Conservation (phyloP, 2,888 invertebrate genomes). For the Smittia sp. region DNA sequence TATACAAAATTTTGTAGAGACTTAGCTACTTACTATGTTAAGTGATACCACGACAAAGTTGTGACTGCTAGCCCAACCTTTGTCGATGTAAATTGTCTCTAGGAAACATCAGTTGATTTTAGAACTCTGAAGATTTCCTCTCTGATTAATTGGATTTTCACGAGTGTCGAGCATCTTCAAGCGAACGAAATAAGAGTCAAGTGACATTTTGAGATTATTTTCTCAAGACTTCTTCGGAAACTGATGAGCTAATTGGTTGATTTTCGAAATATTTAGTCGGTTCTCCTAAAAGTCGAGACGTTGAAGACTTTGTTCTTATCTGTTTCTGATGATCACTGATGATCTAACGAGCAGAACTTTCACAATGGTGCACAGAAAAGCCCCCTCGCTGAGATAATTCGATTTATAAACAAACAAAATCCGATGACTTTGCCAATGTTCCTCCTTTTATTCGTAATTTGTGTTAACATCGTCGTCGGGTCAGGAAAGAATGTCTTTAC, state of each 20-base stretch:
- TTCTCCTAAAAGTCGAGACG: too few relatives aligned
- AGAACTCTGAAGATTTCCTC: background rate
- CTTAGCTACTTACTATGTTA: too few relatives aligned
- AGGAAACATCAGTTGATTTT: too few relatives aligned
- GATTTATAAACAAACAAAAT: background rate
- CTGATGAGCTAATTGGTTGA: background rate
- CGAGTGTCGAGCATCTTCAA: too few relatives aligned
- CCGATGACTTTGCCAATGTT: slow-evolving; percentile 15
- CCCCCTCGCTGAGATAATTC: slow-evolving; percentile 4
- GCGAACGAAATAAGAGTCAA: background rate
- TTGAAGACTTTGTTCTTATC: too few relatives aligned
- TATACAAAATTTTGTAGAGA: too few relatives aligned
- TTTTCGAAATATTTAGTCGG: background rate
- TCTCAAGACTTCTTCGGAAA: background rate
- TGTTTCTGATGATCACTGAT: background rate
- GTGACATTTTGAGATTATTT: background rate
- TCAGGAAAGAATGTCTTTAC: slow-evolving; percentile 22
- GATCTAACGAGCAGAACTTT: background rate
- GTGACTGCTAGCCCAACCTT: too few relatives aligned
- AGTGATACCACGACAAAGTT: too few relatives aligned
- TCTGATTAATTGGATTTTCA: background rate
- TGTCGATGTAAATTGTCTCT: too few relatives aligned
- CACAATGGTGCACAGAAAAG: background rate
- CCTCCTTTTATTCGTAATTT: background rate
- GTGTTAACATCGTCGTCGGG: slow-evolving; percentile 28